Conservation (phyloP, 1,140 invertebrate genomes). For the Zelostemma sp. region DNA sequence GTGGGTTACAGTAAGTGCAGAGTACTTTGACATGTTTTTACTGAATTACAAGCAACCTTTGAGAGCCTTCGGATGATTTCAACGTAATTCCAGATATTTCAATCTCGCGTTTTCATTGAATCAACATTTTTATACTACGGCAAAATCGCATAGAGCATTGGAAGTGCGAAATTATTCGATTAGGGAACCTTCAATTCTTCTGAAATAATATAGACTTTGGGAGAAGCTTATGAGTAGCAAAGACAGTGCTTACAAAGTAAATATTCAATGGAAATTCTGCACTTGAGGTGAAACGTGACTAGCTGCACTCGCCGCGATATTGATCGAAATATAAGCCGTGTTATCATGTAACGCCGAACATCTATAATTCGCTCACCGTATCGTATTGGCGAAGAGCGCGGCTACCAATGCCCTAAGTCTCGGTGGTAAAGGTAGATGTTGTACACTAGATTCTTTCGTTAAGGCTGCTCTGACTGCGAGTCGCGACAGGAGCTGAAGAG, state of each 20-base stretch:
- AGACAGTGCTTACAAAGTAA: background rate
- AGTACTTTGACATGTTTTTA: too few relatives aligned
- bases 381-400: constrained; percentile 95
- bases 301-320: constrained; percentile 5
- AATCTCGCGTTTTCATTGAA: too few relatives aligned
- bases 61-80: too few relatives aligned
- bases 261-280: constrained; percentile 4
- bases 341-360: background rate
- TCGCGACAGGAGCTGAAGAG: constrained; percentile 89
- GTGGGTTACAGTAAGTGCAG: background rate
- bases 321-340: constrained; percentile 12
- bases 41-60: too few relatives aligned
- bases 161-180: too few relatives aligned
- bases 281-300: constrained; percentile 12
- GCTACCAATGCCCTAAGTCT: constrained; percentile 86
- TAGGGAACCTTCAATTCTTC: too few relatives aligned
- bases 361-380: constrained; percentile 67
- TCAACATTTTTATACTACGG: too few relatives aligned
- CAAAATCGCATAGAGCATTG: too few relatives aligned
- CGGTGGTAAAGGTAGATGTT: constrained; percentile 85
- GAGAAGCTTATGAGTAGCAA: background rate
- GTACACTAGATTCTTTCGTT: constrained; percentile 71
- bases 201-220: too few relatives aligned
- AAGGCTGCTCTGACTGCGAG: constrained; percentile 77
- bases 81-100: too few relatives aligned